phyloP scores from a whole-genome alignment of 92 coral and sea anemone species.

The Pocillopora meandrina region DNA sequence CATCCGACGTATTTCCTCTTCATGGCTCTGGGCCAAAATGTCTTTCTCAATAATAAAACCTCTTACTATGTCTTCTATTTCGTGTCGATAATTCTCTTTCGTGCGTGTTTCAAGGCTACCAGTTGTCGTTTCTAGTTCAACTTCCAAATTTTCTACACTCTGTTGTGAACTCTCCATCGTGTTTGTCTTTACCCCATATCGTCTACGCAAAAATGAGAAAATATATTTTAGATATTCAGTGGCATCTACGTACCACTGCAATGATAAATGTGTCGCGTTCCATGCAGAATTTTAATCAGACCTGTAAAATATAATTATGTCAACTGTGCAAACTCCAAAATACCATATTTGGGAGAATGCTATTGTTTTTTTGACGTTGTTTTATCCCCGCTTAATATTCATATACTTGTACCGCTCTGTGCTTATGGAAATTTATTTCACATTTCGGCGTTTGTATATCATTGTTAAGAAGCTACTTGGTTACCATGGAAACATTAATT shows the following conservation, averaged over 20 bases:
- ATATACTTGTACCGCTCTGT: neutral
- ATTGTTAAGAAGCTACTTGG: neutral
- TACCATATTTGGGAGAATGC: slow-evolving; percentile 11
- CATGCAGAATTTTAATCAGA: neutral
- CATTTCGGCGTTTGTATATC: slow-evolving; percentile 8
- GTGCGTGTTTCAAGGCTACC: slow-evolving; percentile 12
- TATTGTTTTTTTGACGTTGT: neutral
- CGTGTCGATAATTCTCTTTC: slow-evolving; percentile 66
- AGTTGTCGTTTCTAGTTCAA: neutral
- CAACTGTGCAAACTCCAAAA: slow-evolving; percentile 21
- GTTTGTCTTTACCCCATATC: neutral
- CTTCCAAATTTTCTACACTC: slow-evolving; percentile 22
- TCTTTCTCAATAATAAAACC: slow-evolving; percentile 96
- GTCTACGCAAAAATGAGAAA: slow-evolving; percentile 14
- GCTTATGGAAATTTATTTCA: slow-evolving; percentile 20
- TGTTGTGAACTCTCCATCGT: slow-evolving; percentile 24
- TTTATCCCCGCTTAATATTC: neutral
- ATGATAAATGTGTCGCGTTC: neutral
- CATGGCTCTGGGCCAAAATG: slow-evolving; percentile 85
- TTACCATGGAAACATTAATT: neutral
- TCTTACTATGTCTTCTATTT: slow-evolving; percentile 85
- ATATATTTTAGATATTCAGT: neutral
- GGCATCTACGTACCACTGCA: neutral
- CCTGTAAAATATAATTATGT: slow-evolving; percentile 11
- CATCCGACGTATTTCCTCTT: slow-evolving; percentile 80